A percentile compares a stretch with the other conserved stretches of the same genome.
Conservation (phyloP, 1,140 invertebrate species). For the Diploscapter pachys region DNA sequence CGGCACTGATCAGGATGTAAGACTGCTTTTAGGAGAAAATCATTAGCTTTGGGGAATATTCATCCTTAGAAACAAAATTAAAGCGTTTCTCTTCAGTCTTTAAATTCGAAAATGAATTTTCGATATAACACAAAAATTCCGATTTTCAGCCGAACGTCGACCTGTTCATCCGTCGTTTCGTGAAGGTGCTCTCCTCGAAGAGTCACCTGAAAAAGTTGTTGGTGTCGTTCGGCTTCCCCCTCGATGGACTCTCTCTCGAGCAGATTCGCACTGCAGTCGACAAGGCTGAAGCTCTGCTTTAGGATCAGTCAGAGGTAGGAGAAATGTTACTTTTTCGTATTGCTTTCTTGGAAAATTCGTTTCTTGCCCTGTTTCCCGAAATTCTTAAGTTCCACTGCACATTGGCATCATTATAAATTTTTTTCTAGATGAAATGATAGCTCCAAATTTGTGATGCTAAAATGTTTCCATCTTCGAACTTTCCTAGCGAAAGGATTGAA, state of each 20-base stretch:
- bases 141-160: conserved; percentile 20
- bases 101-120: neutral
- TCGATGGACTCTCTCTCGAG: conserved; percentile 32
- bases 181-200: conserved; percentile 16
- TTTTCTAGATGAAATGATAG: neutral
- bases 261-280: conserved; percentile 31
- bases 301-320: neutral
- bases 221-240: conserved; percentile 10
- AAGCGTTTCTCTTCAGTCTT: neutral
- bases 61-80: no score
- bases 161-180: conserved; percentile 38
- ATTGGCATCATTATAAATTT: neutral
- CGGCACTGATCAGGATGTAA: conserved; percentile 31
- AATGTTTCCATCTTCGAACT: no score
- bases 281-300: conserved; percentile 21
- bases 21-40: no score
- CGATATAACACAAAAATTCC: neutral
- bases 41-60: no score
- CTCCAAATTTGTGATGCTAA: neutral
- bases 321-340: no score
- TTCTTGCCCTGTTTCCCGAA: conserved; percentile 10
- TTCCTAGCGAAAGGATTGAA: no score
- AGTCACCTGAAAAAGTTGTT: neutral
- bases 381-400: conserved; percentile 1
- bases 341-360: neutral